phyloP scores from a whole-genome alignment of 2,888 invertebrate genomes.

The Cerceris ruficornis region DNA sequence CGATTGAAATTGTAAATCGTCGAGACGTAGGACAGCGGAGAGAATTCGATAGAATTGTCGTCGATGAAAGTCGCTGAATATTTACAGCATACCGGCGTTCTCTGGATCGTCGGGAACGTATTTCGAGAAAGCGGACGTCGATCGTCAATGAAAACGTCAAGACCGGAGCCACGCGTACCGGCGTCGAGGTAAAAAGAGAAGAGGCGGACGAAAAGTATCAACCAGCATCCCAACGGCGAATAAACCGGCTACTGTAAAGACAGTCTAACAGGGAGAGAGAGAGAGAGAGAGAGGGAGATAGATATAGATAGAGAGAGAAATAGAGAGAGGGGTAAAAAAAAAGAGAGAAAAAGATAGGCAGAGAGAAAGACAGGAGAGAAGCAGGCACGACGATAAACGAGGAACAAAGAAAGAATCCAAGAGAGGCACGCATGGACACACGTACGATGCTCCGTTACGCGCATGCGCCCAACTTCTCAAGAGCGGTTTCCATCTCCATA shows the following conservation, averaged over 20 bases:
- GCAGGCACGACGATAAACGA: conserved; percentile 13
- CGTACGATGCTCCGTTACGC: conserved; percentile 67
- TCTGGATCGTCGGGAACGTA: too few species aligned
- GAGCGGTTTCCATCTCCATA: conserved; percentile 56
- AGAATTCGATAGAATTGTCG: too few species aligned
- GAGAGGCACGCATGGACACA: conserved; percentile 45
- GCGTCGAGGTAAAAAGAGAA: conserved; percentile 1
- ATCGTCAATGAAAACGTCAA: too few species aligned
- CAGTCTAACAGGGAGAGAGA: conserved; percentile 14
- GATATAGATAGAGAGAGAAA: not conserved
- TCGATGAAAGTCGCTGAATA: too few species aligned
- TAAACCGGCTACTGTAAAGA: conserved; percentile 31
- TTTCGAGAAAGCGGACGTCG: too few species aligned
- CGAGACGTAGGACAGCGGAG: too few species aligned
- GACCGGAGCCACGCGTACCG: too few species aligned
- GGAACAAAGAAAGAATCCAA: conserved; percentile 9
- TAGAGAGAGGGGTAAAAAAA: not conserved
- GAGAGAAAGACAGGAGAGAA: conserved; percentile 17
- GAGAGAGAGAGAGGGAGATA: not conserved
- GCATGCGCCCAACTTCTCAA: conserved; percentile 58
- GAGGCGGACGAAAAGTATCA: conserved; percentile 16
- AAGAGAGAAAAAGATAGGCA: not conserved
- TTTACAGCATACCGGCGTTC: not conserved
- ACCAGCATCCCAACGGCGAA: conserved; percentile 17
- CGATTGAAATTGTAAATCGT: too few species aligned